phyloP scores from a whole-genome alignment of 2,797 vertebrate species.

The Setipinna tenuifilis region DNA sequence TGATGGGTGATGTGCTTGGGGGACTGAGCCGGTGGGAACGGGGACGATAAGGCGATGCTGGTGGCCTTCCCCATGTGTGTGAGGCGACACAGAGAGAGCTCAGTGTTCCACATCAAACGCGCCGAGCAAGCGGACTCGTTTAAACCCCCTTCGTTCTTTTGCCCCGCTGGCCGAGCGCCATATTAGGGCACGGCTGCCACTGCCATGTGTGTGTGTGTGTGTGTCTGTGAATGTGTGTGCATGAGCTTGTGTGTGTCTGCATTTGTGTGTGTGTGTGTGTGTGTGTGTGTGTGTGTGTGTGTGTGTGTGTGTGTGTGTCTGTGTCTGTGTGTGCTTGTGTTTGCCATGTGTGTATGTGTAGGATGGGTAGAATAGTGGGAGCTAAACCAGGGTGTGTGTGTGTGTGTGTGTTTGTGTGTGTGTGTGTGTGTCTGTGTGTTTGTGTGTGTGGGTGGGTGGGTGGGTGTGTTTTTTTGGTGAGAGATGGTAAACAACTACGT shows the following conservation, averaged over 20 bases:
- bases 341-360: background rate
- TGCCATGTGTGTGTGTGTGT: too few species aligned
- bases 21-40: background rate
- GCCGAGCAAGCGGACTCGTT: constrained; percentile 66
- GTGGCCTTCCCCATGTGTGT: constrained; percentile 3
- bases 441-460: constrained; percentile 20
- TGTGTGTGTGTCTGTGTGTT: background rate
- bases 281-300: too few species aligned
- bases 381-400: constrained; percentile 51
- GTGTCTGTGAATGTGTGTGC: too few species aligned
- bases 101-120: constrained; percentile 75
- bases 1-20: background rate
- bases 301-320: too few species aligned
- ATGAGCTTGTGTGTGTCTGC: too few species aligned
- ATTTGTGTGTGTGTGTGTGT: too few species aligned
- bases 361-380: too few species aligned
- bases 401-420: constrained; percentile 32
- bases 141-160: constrained; percentile 54
- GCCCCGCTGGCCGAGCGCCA: background rate
- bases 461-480: constrained; percentile 13
- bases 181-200: background rate
- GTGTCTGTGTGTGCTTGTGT: too few species aligned
- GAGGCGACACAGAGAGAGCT: constrained; percentile 57
- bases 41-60: background rate
- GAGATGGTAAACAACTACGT: constrained; percentile 68